These are phyloP conservation scores for Hydropsyche tenuis DNA, from an alignment of 1,140 invertebrate species.

Conservation along the genomic window DNA sequence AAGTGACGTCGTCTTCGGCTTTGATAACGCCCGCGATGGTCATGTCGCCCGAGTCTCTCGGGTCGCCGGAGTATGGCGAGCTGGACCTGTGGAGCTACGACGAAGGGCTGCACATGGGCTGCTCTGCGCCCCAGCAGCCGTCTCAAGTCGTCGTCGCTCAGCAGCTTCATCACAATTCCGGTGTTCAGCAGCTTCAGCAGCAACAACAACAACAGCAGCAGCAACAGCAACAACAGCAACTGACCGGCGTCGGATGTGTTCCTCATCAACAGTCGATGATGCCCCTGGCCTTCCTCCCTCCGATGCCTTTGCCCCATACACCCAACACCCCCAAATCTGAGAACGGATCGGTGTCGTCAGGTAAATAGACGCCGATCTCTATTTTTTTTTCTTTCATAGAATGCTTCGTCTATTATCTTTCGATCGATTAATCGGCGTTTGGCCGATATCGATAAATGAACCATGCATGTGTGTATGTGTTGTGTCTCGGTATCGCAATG, in stretches of 20 bases:
- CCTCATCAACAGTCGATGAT: constrained; percentile 56
- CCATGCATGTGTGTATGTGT: neutral
- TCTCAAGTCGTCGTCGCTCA: constrained; percentile 56
- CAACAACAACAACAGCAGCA: constrained; percentile 52
- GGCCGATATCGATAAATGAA: too few relatives aligned
- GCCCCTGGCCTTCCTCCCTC: constrained; percentile 57
- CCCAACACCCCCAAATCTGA: constrained; percentile 63
- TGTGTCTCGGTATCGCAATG: constrained; percentile 1
- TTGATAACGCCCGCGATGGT: constrained; percentile 66
- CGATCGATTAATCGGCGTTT: neutral
- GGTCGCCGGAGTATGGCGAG: constrained; percentile 73
- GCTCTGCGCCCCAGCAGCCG: constrained; percentile 55
- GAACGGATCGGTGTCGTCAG: constrained; percentile 63
- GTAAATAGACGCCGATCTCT: too few relatives aligned
- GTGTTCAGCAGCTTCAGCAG: constrained; percentile 47
- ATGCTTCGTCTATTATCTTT: too few relatives aligned
- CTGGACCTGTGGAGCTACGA: constrained; percentile 81
- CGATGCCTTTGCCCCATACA: constrained; percentile 60
- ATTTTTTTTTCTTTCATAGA: too few relatives aligned
- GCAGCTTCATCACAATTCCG: constrained; percentile 51
- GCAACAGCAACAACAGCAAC: constrained; percentile 53
- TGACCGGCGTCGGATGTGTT: constrained; percentile 52
- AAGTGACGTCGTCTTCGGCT: constrained; percentile 76
- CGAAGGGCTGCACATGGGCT: constrained; percentile 59
- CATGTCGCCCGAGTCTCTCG: constrained; percentile 73